Percentiles rank a stretch among this genome's conserved stretches.
Evolutionary conservation across 2,113 vertebrate species (phyloP).

Genomic region (Colossoma macropomum): DNA sequence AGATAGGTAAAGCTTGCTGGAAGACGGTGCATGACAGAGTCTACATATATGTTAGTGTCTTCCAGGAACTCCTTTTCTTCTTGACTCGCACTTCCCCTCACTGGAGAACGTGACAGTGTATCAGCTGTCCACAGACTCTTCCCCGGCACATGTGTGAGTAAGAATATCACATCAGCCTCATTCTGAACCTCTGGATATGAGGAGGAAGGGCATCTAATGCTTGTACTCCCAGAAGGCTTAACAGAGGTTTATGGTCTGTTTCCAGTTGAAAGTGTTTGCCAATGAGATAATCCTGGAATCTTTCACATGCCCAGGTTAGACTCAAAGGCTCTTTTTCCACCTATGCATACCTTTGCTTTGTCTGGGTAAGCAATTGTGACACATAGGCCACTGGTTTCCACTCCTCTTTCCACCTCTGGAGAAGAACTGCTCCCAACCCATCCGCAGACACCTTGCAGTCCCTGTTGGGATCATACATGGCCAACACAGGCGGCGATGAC

Average conservation of each 20-base stretch:
- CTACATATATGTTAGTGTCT: conserved; percentile 18
- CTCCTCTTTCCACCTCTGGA: too few relatives aligned
- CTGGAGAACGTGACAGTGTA: conserved; percentile 3
- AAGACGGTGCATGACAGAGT: neutral
- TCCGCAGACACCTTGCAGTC: neutral
- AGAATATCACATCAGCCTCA: conserved; percentile 31
- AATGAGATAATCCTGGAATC: too few relatives aligned
- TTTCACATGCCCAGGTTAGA: too few relatives aligned
- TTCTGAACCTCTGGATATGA: neutral
- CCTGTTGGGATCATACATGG: conserved; percentile 43
- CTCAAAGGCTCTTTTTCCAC: too few relatives aligned
- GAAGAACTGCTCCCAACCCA: too few relatives aligned
- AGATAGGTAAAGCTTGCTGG: conserved; percentile 3
- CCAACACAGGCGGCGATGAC: neutral
- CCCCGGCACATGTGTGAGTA: conserved; percentile 29
- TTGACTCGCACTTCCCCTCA: neutral
- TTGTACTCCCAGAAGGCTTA: too few relatives aligned
- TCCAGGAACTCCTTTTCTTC: neutral
- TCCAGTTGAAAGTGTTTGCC: too few relatives aligned
- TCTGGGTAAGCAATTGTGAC: too few relatives aligned
- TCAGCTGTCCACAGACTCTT: conserved; percentile 29
- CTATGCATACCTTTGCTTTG: too few relatives aligned
- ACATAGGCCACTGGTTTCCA: too few relatives aligned
- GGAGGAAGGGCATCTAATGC: too few relatives aligned
- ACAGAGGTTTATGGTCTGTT: too few relatives aligned